A percentile compares a stretch with the other conserved stretches of the same genome.
These are phyloP conservation scores for Antigone vipio DNA, from an alignment of 2,113 vertebrate species.

Conservation along the genomic window DNA sequence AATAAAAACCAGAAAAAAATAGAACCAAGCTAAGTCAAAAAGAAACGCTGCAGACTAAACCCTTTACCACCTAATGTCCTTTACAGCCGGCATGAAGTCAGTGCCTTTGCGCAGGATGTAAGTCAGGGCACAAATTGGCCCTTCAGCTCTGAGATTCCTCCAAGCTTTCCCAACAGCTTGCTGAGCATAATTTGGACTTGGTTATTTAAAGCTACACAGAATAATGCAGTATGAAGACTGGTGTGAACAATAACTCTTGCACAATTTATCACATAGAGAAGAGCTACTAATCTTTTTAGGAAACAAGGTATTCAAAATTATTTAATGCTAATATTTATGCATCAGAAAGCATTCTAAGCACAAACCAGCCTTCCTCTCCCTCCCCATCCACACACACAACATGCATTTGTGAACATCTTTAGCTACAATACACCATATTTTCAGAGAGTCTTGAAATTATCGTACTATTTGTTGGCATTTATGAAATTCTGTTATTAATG, in stretches of 20 bases:
- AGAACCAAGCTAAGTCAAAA: slow-evolving; percentile 17
- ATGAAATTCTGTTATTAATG: slow-evolving; percentile 68
- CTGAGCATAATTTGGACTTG: slow-evolving; percentile 65
- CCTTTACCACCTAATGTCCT: background rate
- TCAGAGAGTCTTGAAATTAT: slow-evolving; percentile 52
- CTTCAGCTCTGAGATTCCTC: slow-evolving; percentile 56
- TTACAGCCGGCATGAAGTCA: background rate
- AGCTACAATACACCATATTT: slow-evolving; percentile 54
- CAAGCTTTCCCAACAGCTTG: slow-evolving; percentile 66
- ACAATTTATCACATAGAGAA: slow-evolving; percentile 78
- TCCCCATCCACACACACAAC: background rate
- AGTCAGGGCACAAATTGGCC: slow-evolving; percentile 55
- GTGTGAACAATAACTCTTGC: slow-evolving; percentile 74
- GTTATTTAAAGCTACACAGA: slow-evolving; percentile 75
- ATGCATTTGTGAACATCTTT: slow-evolving; percentile 56
- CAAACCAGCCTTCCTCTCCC: slow-evolving; percentile 27
- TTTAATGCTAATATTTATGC: slow-evolving; percentile 83
- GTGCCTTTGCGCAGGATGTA: background rate
- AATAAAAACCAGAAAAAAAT: background rate
- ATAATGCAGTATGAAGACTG: slow-evolving; percentile 72
- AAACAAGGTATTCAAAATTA: slow-evolving; percentile 80
- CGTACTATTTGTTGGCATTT: background rate
- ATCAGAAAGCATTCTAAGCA: slow-evolving; percentile 70
- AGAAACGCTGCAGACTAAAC: background rate
- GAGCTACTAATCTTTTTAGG: slow-evolving; percentile 81